These are phyloP conservation scores for Oryzias celebensis DNA, from an alignment of 2,113 vertebrate species.

Conservation along the genomic window DNA sequence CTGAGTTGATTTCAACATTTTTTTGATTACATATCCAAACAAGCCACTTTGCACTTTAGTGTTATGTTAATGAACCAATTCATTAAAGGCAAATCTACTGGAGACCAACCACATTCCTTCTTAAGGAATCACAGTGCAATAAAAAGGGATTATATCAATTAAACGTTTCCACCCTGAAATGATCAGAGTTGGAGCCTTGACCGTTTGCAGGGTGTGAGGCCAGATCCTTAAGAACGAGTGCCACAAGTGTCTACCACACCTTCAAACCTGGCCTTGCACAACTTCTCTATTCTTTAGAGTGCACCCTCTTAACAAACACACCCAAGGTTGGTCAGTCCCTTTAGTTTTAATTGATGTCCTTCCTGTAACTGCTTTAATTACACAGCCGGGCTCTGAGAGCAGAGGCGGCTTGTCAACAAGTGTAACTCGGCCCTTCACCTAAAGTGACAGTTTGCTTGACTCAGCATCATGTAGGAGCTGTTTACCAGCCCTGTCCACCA, in stretches of 20 bases:
- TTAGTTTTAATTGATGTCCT: slow-evolving; percentile 55
- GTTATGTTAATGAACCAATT: no score
- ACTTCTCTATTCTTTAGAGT: slow-evolving; percentile 59
- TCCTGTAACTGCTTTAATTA: slow-evolving; percentile 57
- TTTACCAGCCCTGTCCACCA: slow-evolving; percentile 69
- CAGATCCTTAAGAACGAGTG: slow-evolving; percentile 30
- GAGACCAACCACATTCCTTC: no score
- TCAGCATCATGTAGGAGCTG: slow-evolving; percentile 60
- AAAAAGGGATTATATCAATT: no score
- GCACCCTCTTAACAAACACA: slow-evolving; percentile 40
- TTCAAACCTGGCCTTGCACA: slow-evolving; percentile 68
- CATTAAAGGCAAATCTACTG: no score
- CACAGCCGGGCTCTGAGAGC: slow-evolving; percentile 45
- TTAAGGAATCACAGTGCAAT: no score
- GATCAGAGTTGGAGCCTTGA: slow-evolving; percentile 23
- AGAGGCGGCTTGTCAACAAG: slow-evolving; percentile 65
- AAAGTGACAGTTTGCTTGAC: slow-evolving; percentile 65
- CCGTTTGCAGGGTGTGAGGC: slow-evolving; percentile 62
- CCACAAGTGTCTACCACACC: slow-evolving; percentile 60
- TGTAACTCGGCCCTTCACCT: slow-evolving; percentile 51
- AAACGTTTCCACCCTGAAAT: no score
- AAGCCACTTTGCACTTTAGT: no score
- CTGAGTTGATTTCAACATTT: neutral
- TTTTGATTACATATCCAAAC: no score
- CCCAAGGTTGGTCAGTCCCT: slow-evolving; percentile 30